phyloP scores from a whole-genome alignment of 2,797 vertebrate species.

The Liasis olivaceus region DNA sequence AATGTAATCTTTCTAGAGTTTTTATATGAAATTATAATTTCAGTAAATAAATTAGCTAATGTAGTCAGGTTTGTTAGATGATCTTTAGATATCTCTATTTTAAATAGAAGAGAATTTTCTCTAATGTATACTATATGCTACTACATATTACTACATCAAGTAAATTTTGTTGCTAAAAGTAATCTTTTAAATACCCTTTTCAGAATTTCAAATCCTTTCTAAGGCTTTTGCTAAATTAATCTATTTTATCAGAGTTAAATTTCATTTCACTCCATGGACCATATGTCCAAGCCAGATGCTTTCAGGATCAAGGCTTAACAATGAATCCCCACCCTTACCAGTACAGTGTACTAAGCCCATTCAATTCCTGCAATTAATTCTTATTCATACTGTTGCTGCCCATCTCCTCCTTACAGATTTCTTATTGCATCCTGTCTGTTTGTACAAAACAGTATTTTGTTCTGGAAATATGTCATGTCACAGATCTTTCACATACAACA shows the following conservation, averaged over 20 bases:
- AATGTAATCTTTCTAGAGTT: not conserved
- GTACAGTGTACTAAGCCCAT: not conserved
- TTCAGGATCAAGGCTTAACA: not conserved
- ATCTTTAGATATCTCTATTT: not conserved
- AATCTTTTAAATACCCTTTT: not conserved
- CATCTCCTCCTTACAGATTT: not conserved
- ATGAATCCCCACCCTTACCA: too few relatives aligned
- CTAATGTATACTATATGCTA: not conserved
- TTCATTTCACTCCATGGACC: not conserved
- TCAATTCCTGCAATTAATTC: not conserved
- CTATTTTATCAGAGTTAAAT: not conserved
- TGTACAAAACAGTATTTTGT: not conserved
- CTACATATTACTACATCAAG: not conserved
- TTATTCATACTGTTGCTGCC: not conserved
- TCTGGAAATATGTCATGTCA: not conserved
- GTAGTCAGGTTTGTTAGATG: not conserved
- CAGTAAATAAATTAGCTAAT: not conserved
- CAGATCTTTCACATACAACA: not conserved
- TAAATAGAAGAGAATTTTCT: not conserved
- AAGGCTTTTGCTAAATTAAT: not conserved
- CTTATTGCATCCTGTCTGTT: not conserved
- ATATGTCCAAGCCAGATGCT: not conserved
- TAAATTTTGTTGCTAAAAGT: not conserved
- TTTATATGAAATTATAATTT: conserved; percentile 9
- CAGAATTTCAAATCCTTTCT: not conserved